Evolutionary conservation across 1,140 invertebrate genomes (phyloP), one percentile per base, ranked within the genome.

Genomic region (Drosophila carrolli): DNA sequence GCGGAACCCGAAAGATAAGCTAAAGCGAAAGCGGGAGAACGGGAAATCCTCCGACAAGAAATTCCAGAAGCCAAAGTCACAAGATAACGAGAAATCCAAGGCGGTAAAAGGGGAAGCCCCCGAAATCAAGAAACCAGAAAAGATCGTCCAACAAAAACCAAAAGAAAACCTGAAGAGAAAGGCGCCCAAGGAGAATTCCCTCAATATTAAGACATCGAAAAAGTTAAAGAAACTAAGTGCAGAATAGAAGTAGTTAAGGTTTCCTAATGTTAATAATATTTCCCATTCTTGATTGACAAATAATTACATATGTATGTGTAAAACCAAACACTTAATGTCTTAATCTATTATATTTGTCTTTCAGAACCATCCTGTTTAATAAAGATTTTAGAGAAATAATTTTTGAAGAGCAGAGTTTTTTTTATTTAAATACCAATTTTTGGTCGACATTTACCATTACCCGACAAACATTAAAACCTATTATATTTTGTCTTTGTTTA

Each of bases 161-260:
- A 55, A 32, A 35, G 19, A 35, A 19, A 67, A 43, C 8, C 46
- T 65, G 0, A 67, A 67, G n/a, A 35, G 65, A 10, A 71, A 70
- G 9, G 10, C 41, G 9, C 32, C 35, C 29, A 37, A n/a, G 7
- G 67, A 16, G 2, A 37, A 71, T 9, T 13, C 10, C 14, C 32
- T 7, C 7, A 48, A 43, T 8, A 40, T 68, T 29, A 68, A 66
- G 38, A 68, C 51, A 7, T 44, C 65, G 6, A 71, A 71, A 37
- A 71, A 71, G 29, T 8, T 71, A 46, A 71, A 71, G 38, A 71
- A 71, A 71, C 53, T 71, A 6, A 50, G n/a, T 7, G 65, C 51
- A 1, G 38, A 48, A 19, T 70, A 71, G 14, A 47, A 23, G n/a
- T 71, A 68, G 23, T 68, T 56, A 48, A 70, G 37, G 53, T 57